Evolutionary conservation across 2,113 vertebrate species (phyloP).

Genomic region (Festucalex cinctus): DNA sequence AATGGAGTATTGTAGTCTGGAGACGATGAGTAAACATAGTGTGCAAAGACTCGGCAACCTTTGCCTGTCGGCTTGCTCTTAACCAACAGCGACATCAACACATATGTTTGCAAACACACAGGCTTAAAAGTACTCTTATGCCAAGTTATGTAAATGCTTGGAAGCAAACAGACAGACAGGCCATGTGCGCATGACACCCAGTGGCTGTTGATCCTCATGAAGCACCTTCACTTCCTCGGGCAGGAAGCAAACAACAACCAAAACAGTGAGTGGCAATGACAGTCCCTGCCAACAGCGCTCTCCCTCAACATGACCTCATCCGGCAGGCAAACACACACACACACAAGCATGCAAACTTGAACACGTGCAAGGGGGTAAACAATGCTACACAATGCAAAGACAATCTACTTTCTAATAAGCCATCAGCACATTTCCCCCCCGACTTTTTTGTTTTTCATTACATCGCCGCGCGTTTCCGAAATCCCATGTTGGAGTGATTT

Average conservation of each 20-base stretch:
- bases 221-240: slow-evolving; percentile 59
- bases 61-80: slow-evolving; percentile 17
- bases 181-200: slow-evolving; percentile 40
- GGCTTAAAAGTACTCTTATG: slow-evolving; percentile 26
- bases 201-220: slow-evolving; percentile 51
- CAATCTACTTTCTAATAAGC: slow-evolving; percentile 57
- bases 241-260: slow-evolving; percentile 61
- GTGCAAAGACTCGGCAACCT: slow-evolving; percentile 23
- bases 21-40: slow-evolving; percentile 49
- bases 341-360: neutral
- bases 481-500: slow-evolving; percentile 54
- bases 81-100: slow-evolving; percentile 17
- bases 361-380: slow-evolving; percentile 3
- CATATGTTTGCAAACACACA: slow-evolving; percentile 33
- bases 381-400: slow-evolving; percentile 40
- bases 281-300: slow-evolving; percentile 55
- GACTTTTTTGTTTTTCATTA: slow-evolving; percentile 25
- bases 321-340: slow-evolving; percentile 15
- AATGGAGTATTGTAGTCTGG: slow-evolving; percentile 20
- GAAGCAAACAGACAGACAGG: slow-evolving; percentile 36
- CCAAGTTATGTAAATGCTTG: slow-evolving; percentile 36
- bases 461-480: slow-evolving; percentile 41
- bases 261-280: slow-evolving; percentile 66
- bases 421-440: slow-evolving; percentile 40
- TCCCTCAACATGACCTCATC: slow-evolving; percentile 61